Evolutionary conservation across 2,113 vertebrate species (phyloP), one percentile per base, ranked within the genome.

Genomic region (Cariama cristata): DNA sequence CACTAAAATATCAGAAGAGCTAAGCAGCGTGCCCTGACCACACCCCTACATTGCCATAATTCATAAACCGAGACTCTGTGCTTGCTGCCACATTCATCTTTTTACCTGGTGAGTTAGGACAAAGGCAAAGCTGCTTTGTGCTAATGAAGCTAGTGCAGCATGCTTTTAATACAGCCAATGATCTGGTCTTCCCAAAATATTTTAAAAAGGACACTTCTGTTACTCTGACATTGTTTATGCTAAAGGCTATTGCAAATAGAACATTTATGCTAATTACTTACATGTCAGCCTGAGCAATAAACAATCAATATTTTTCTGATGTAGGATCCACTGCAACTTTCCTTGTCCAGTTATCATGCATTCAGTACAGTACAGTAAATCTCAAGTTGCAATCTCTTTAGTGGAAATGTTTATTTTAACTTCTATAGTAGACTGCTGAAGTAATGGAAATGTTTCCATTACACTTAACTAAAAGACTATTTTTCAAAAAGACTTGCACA

Each of bases 381-480:
- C 73, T 87, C 47, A 50, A 89, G 47, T 72, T 94, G 66, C 47
- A 87, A 92, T 88, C 87, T 95, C 69, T 90, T 90, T 73, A 1
- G 28, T 74, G 84, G 62, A 91, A 94, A 69, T 90, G 72, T 92
- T 95, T 95, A 74, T 87, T 93, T 96, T 95, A 94, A 91, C 86
- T 88, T 94, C 79, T 93, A n/a, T 21, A 80, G 75, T 47, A 66
- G 42, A 71, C 56, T 80, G 53, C 86, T 95, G 92, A 95, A 94
- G 87, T 95, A 6, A 95, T 35, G 79, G 89, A 96, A 97, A 95
- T 94, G 52, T 88, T 97, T 91, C 40, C 79, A 66, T 80, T 97
- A 69, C n/a, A 50, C 74, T 80, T 72, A 38, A 94, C 42, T 86
- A 74, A 56, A 94, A 86, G 74, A 38, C 71, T 64, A 0, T 81